These are phyloP conservation scores for Megalops atlanticus DNA, from an alignment of 2,113 vertebrate species.

Conservation along the genomic window DNA sequence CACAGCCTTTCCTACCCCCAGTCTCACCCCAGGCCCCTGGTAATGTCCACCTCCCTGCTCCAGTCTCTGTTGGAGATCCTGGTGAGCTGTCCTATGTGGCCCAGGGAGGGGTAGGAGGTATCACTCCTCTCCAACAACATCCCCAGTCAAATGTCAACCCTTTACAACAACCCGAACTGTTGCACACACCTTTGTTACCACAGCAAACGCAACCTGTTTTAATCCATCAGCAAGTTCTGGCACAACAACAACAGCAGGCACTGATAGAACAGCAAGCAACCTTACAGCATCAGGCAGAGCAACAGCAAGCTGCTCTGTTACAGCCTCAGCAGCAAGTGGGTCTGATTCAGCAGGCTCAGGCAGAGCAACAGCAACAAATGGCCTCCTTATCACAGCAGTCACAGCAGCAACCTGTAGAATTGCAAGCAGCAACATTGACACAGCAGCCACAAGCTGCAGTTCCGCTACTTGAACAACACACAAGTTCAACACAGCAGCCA, in stretches of 20 bases:
- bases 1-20: conserved; percentile 64
- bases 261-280: conserved; percentile 61
- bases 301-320: conserved; percentile 57
- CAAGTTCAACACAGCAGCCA: conserved; percentile 44
- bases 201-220: conserved; percentile 60
- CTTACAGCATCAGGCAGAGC: conserved; percentile 56
- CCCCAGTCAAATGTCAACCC: conserved; percentile 62
- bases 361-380: neutral
- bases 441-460: conserved; percentile 53
- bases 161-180: conserved; percentile 61
- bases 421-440: conserved; percentile 28
- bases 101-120: conserved; percentile 42
- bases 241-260: conserved; percentile 63
- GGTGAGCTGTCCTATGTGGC: conserved; percentile 43
- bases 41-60: conserved; percentile 55
- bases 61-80: conserved; percentile 63
- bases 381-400: conserved; percentile 34
- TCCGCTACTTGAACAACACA: conserved; percentile 26
- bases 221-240: conserved; percentile 62
- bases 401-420: conserved; percentile 57
- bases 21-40: conserved; percentile 64
- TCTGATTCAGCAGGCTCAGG: conserved; percentile 27
- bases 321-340: conserved; percentile 57
- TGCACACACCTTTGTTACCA: conserved; percentile 58
- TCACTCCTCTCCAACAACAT: conserved; percentile 58